Conservation (phyloP, 2,797 vertebrate genomes). For the Choloepus didactylus region DNA sequence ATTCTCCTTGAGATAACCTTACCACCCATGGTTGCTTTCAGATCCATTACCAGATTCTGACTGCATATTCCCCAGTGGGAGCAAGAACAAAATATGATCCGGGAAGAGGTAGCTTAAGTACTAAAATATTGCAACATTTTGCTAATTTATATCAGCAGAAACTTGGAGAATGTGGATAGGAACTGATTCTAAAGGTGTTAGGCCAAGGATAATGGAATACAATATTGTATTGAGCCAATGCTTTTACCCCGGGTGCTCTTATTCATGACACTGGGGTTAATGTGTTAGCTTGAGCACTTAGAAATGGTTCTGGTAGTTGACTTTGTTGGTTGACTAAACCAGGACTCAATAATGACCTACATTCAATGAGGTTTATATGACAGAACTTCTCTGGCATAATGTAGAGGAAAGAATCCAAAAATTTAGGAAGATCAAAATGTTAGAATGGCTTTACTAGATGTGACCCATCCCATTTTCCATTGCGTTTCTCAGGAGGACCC, state of each 20-base stretch:
- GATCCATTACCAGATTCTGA: background rate
- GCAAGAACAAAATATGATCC: constrained; percentile 22
- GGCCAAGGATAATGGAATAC: background rate
- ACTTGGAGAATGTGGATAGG: background rate
- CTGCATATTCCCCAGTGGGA: background rate
- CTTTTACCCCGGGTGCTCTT: background rate
- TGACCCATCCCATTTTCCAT: background rate
- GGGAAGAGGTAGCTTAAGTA: constrained; percentile 4
- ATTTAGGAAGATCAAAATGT: background rate
- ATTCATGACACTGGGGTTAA: background rate
- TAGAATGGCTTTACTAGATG: background rate
- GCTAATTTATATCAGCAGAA: background rate
- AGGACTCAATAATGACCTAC: background rate
- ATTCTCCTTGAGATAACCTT: background rate
- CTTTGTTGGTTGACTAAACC: constrained; percentile 20
- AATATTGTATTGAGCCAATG: background rate
- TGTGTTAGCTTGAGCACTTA: background rate
- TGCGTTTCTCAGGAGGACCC: background rate
- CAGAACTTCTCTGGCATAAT: background rate
- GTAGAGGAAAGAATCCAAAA: constrained; percentile 27
- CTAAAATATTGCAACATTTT: background rate
- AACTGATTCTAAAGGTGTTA: background rate
- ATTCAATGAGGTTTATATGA: constrained; percentile 2
- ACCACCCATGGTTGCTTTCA: background rate
- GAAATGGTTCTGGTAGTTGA: background rate